These are phyloP conservation scores for Candidula unifasciata DNA, from an alignment of 2,888 invertebrate genomes.

Conservation along the genomic window DNA sequence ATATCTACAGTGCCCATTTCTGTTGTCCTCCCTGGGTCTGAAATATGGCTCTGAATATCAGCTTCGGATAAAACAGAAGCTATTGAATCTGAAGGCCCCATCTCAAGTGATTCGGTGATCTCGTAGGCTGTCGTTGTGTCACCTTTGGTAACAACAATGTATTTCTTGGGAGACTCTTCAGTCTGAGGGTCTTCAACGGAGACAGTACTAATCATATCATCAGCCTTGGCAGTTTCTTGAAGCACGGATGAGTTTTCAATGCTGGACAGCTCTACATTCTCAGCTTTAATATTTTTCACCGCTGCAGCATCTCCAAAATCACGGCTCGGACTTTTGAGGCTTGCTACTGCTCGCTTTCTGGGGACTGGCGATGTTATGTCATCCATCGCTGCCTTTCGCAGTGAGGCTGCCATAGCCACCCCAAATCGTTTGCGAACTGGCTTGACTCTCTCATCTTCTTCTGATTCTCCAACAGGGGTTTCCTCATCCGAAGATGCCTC, in stretches of 20 bases:
- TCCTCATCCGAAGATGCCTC: conserved; percentile 49
- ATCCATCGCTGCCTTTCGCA: conserved; percentile 50
- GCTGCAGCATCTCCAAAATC: background rate
- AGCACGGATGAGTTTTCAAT: conserved; percentile 27
- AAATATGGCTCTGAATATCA: background rate
- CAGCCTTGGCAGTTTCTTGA: conserved; percentile 1
- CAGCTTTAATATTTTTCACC: background rate
- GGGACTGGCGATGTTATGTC: conserved; percentile 48
- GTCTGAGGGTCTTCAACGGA: conserved; percentile 8
- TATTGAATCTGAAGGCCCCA: background rate
- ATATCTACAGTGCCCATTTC: background rate
- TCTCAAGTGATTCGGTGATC: conserved; percentile 16
- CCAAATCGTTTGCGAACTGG: conserved; percentile 45
- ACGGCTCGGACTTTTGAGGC: background rate
- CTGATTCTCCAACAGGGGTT: background rate
- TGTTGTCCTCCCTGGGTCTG: background rate
- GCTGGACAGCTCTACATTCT: background rate
- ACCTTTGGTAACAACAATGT: conserved; percentile 47
- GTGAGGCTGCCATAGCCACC: conserved; percentile 49
- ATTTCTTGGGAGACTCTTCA: conserved; percentile 48
- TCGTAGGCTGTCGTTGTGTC: conserved; percentile 39
- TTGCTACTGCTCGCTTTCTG: conserved; percentile 24
- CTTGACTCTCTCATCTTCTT: conserved; percentile 10
- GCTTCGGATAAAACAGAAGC: background rate
- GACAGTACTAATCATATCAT: background rate